Base-by-base conservation (phyloP, 2,888 invertebrate species). In the Morpho helenor region DNA sequence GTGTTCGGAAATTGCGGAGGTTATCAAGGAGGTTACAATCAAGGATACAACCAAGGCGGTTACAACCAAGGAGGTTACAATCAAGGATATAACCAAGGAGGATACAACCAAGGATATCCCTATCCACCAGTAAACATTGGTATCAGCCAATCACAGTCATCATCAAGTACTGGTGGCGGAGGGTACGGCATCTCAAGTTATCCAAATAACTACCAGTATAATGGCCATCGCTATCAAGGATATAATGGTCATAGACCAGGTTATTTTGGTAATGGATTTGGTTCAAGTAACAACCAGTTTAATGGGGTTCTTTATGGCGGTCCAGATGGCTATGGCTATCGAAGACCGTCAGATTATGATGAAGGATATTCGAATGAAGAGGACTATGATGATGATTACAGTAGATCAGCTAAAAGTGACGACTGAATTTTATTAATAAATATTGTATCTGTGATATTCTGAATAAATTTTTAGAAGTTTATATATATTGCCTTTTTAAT, bases 111-210 rank as follows among this genome's bases (percentile, higher is more conserved):
- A 51, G 77, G 75, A 41, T 57, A 60, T 16, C 71, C 68, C 22
- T 69, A 71, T 47, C 80, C 80, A 7, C 81, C 85, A 5, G 82
- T 89, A 58, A 88, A 87, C 68, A 89, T 89, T 52, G 90, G 87
- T 2, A 84, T 89, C 56, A 89, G 88, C 54, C 90, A 89, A 62
- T 87, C 90, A 0, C 90, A 90, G 62, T 75, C 87, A 8, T 84
- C 88, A 3, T 74, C 86, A 0, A 85, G 80, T 41, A 75, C 80
- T 9, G 87, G 82, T 0, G 81, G 84, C 2, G 83, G 82, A 7
- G 84, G 83, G 8, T 76, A 79, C 48, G 73, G 73, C 2, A 68
- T 65, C 41, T 80, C 64, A 76, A 70, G 68, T 8, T 66, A 68
- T 52, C 73, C 72, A 8, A 61, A 69, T 55, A 66, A 69, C 52